Evolutionary conservation across 2,797 vertebrate species (phyloP).

Genomic region (Myotis planiceps): DNA sequence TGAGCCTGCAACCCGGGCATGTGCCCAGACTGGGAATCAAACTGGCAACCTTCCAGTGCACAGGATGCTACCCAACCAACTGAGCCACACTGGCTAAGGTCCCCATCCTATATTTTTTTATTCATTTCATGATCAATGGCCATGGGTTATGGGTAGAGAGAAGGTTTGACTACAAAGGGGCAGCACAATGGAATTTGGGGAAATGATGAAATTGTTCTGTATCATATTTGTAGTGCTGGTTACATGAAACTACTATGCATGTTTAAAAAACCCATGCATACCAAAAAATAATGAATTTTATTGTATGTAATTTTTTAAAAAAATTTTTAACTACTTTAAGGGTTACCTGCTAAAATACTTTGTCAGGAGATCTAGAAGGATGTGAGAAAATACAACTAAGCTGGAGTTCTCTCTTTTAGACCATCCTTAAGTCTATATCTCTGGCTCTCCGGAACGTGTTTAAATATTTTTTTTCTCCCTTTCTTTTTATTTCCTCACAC

Average conservation of each 20-base stretch:
- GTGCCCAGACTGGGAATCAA: neutral
- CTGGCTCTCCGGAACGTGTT: neutral
- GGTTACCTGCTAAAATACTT: neutral
- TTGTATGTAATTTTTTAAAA: neutral
- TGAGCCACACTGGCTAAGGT: neutral
- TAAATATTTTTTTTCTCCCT: neutral
- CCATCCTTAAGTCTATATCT: neutral
- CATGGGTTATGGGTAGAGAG: neutral
- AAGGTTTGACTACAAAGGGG: neutral
- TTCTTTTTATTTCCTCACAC: constrained; percentile 37
- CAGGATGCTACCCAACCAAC: neutral
- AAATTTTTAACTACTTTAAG: neutral
- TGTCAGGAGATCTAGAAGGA: neutral
- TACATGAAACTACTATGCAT: neutral
- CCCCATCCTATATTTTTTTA: constrained; percentile 13
- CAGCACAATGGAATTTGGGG: neutral
- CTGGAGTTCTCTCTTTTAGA: neutral
- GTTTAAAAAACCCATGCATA: neutral
- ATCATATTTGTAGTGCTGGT: neutral
- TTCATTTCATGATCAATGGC: neutral
- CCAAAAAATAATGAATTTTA: neutral
- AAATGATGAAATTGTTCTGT: neutral
- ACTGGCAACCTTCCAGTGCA: neutral
- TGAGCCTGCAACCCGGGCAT: neutral
- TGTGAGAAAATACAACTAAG: neutral